Evolutionary conservation across 1,140 invertebrate genomes (phyloP), one percentile per base, ranked within the genome.

Genomic region (Panagrolaimus sp.): DNA sequence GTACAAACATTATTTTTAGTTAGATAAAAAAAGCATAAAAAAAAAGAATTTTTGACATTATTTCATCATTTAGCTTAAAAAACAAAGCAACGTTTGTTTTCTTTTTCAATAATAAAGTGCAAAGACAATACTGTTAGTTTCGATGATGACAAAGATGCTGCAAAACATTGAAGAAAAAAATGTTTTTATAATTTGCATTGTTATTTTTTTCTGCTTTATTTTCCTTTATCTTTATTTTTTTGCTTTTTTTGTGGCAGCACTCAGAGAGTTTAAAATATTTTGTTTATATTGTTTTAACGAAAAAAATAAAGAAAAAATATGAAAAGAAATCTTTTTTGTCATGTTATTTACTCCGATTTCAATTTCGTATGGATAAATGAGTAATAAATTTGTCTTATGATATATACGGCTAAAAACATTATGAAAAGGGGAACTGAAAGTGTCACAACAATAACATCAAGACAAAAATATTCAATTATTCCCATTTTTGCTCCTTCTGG

Each of bases 401-500:
- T 27, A 57, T 25, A 1, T 1, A 23, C 11, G 13, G 20, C 27
- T 9, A 57, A 57, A 57, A 57, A 20, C 0, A 57, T 11, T 27
- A 57, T 25, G 20, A 11, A 13, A 57, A 57, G 2, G 4, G 51
- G 51, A 57, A 57, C 27, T 20, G 20, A 25, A 25, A 20, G 4
- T 57, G 51, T 27, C 20, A 57, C 51, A 27, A 57, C 27, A 16
- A 57, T 25, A 57, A 57, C 51, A 57, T 57, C 51, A 5, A 57
- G n/a, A 16, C 27, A 25, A 27, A 57, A 57, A 16, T 57, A 57
- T 57, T n/a, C 20, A 25, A 57, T 25, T 11, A 57, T 25, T n/a
- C 42, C 20, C 63, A 64, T 64, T 9, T 20, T 20, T 1, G 63
- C 63, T 47, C 63, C 63, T 9, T 64, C 63, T 5, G 45, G 42